A percentile compares a stretch with the other conserved stretches of the same genome.
Conservation (phyloP, 2,113 vertebrate genomes). For the Oncorhynchus masou region DNA sequence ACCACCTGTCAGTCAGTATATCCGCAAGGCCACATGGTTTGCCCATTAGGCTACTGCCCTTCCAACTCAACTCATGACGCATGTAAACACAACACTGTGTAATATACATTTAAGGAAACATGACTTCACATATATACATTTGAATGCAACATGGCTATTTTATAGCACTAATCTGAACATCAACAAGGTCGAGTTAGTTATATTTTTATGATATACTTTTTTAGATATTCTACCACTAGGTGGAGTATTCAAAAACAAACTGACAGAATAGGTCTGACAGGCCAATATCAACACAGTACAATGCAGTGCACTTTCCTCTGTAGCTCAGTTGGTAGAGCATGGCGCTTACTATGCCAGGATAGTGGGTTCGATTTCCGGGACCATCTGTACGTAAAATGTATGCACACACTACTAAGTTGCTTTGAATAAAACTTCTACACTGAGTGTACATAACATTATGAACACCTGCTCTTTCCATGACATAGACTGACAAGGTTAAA, state of each 20-base stretch:
- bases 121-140: too few relatives aligned
- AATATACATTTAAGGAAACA: too few relatives aligned
- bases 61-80: not conserved
- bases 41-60: not conserved
- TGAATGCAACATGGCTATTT: not conserved
- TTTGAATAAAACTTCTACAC: too few relatives aligned
- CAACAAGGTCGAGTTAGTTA: not conserved
- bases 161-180: not conserved
- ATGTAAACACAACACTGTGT: not conserved
- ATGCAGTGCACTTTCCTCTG: not conserved
- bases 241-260: slow-evolving; percentile 19
- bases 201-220: not conserved
- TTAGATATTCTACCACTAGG: slow-evolving; percentile 38
- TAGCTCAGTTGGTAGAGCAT: too few relatives aligned
- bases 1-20: not conserved
- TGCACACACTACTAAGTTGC: too few relatives aligned
- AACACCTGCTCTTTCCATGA: too few relatives aligned
- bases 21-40: not conserved
- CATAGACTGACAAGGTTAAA: too few relatives aligned
- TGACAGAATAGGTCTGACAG: slow-evolving; percentile 7
- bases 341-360: too few relatives aligned
- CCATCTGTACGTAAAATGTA: too few relatives aligned
- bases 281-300: slow-evolving; percentile 18
- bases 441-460: too few relatives aligned
- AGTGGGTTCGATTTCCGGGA: too few relatives aligned